Percentiles rank a stretch among this genome's conserved stretches.
Evolutionary conservation across 2,888 invertebrate species (phyloP).

Genomic region (Bellardia pandia): DNA sequence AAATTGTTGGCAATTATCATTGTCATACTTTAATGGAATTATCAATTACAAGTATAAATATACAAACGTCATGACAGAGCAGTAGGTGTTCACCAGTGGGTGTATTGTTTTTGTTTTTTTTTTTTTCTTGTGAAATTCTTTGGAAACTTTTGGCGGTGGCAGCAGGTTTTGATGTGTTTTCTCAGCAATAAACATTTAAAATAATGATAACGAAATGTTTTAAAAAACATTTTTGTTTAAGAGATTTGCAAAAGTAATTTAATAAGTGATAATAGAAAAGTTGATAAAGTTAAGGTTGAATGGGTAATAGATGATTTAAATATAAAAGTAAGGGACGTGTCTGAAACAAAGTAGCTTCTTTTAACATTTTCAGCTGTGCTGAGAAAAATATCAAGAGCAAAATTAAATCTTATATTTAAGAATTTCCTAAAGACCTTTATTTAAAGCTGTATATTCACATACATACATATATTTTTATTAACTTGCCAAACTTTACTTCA

Average conservation of each 20-base stretch:
- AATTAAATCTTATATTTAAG: too few species aligned
- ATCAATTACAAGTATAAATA: background rate
- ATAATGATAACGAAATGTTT: constrained; percentile 1
- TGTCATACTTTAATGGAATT: constrained; percentile 46
- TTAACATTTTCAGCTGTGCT: too few species aligned
- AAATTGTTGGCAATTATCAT: constrained; percentile 47
- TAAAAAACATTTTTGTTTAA: background rate
- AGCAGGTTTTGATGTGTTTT: background rate
- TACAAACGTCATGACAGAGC: background rate
- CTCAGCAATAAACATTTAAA: background rate
- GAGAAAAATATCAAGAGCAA: too few species aligned
- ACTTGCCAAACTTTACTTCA: too few species aligned
- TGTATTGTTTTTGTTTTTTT: background rate
- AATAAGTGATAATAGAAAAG: background rate
- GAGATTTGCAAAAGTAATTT: background rate
- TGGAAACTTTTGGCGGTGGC: background rate
- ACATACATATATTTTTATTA: too few species aligned
- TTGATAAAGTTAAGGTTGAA: background rate
- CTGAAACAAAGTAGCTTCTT: too few species aligned
- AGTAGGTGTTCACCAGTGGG: background rate
- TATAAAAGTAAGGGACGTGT: too few species aligned
- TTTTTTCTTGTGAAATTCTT: background rate
- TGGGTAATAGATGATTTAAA: background rate
- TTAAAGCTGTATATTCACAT: too few species aligned
- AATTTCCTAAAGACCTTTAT: too few species aligned